Conservation (phyloP, 1,140 invertebrate genomes). For the Panonychus citri region DNA sequence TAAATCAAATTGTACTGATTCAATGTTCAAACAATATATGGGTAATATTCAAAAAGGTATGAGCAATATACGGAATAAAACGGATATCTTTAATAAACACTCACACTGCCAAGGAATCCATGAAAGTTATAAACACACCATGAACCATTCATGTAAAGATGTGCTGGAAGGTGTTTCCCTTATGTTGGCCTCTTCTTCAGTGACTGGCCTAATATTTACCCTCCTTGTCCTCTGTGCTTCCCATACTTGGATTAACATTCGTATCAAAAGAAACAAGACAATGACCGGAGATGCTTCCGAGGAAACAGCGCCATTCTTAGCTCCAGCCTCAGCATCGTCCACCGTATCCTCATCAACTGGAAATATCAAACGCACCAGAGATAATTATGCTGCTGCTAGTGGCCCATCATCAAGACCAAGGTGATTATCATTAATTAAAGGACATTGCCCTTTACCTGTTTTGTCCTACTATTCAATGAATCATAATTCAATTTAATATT, state of each 20-base stretch:
- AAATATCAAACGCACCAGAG: slow-evolving; percentile 32
- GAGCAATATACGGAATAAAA: neutral
- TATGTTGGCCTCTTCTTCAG: slow-evolving; percentile 55
- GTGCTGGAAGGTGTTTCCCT: slow-evolving; percentile 45
- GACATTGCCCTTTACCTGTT: neutral
- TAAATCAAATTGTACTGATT: neutral
- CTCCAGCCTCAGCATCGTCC: slow-evolving; percentile 23
- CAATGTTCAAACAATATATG: neutral
- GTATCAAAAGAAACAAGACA: slow-evolving; percentile 43
- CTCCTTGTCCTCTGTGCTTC: slow-evolving; percentile 77
- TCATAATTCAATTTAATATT: no score
- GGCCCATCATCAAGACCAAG: slow-evolving; percentile 5
- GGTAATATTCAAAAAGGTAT: neutral
- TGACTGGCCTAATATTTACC: slow-evolving; percentile 63
- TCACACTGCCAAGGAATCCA: slow-evolving; percentile 34
- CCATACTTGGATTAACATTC: slow-evolving; percentile 85
- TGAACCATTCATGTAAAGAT: slow-evolving; percentile 49
- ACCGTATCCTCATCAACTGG: slow-evolving; percentile 22
- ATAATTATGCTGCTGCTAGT: slow-evolving; percentile 26
- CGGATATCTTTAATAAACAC: neutral
- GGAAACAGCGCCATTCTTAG: slow-evolving; percentile 43
- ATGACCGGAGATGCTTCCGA: slow-evolving; percentile 38
- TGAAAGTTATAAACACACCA: slow-evolving; percentile 47
- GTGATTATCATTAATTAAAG: neutral
- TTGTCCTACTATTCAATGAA: no score